phyloP scores from a whole-genome alignment of 2,113 vertebrate species.

The Cyprinodon brontotheroides region DNA sequence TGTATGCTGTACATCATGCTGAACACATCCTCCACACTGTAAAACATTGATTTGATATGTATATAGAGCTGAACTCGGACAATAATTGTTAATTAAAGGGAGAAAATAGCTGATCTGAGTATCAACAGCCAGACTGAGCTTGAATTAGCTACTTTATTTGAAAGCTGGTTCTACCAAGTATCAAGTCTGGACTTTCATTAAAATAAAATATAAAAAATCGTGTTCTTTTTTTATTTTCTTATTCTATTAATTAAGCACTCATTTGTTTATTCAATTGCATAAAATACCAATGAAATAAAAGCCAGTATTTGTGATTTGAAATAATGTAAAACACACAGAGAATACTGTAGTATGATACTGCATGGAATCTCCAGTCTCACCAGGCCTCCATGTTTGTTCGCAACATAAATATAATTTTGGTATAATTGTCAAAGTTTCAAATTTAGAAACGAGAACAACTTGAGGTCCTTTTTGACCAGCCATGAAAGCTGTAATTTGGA shows the following conservation, averaged over 20 bases:
- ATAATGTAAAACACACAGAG: neutral
- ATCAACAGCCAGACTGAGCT: neutral
- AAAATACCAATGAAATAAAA: neutral
- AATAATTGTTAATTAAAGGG: no score
- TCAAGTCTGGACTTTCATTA: neutral
- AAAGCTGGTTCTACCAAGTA: neutral
- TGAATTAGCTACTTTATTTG: neutral
- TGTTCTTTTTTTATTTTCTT: neutral
- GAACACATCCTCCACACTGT: no score
- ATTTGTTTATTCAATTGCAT: neutral
- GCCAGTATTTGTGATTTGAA: neutral
- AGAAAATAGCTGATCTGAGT: neutral
- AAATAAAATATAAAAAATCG: neutral
- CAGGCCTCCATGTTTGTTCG: conserved; percentile 27
- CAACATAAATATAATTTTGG: conserved; percentile 41
- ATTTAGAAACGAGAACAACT: conserved; percentile 43
- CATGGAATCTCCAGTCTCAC: conserved; percentile 7
- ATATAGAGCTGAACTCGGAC: no score
- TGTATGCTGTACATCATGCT: no score
- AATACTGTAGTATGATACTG: neutral
- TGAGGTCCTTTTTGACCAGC: conserved; percentile 44
- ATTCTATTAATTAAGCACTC: neutral
- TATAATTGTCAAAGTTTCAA: conserved; percentile 39
- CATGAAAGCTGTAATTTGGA: conserved; percentile 49
- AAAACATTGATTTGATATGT: no score